Evolutionary conservation across 2,113 vertebrate species (phyloP), one percentile per base, ranked within the genome.

Genomic region (Jaculus jaculus): DNA sequence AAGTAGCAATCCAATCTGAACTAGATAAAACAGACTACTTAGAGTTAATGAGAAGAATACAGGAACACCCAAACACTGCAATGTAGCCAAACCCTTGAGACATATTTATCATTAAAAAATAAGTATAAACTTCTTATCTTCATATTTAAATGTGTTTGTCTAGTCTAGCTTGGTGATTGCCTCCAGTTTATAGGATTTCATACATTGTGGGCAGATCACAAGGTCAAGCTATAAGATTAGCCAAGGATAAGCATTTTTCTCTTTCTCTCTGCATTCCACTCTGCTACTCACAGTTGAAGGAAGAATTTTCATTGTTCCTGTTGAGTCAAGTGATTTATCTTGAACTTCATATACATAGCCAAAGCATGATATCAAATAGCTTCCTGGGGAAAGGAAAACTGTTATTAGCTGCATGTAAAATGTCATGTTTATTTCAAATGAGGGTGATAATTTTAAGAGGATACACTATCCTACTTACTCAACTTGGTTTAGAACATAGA

Each of bases 361-460:
- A 87, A 58, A 6, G 5, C 32, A 26, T 89, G 11, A 16, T n/a
- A 75, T 68, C 63, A 68, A 88, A 63, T 58, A 10, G 28, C 73
- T 51, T 10, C 18, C 65, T n/a, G 81, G 54, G 24, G 3, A 92
- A 92, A 54, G n/a, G 2, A 20, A 77, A 34, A 60, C 84, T 58
- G 6, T 81, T 91, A 84, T 71, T 89, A 81, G 39, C 9, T 24
- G 30, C 68, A 54, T 21, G 28, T 58, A 75, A 5, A 54, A 5
- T 78, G 17, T n/a, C 21, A 58, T 68, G 20, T 82, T 69, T 32
- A 77, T 71, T 89, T 34, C 11, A 32, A 92, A 72, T 0, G 37
- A 32, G 3, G 7, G 68, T 91, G 32, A 58, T 61, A 69, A 73
- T 69, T 94, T 93, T 78, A 72, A 42, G 24, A 95, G 94, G 61